Conservation (phyloP, 2,888 invertebrate genomes). For the Ischnus inquisitorius region DNA sequence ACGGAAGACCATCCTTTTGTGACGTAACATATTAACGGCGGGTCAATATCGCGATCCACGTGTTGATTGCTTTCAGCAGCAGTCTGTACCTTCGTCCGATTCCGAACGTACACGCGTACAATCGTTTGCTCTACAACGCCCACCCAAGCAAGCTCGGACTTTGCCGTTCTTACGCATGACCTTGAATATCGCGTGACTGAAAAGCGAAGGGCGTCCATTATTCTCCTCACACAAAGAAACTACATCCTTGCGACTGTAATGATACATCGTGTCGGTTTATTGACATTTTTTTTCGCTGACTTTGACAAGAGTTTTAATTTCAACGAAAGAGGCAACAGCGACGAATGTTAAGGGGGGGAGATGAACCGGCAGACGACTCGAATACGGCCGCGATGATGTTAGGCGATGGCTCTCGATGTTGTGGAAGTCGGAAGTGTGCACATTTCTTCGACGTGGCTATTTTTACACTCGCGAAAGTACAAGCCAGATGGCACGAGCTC, state of each 20-base stretch:
- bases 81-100: too few species aligned
- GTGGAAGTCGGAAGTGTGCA: conserved; percentile 12
- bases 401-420: background rate
- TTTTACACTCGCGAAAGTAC: conserved; percentile 22
- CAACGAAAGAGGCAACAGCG: background rate
- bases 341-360: background rate
- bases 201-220: too few species aligned
- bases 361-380: background rate
- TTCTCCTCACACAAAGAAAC: background rate
- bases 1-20: too few species aligned
- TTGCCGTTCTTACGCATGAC: too few species aligned
- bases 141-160: too few species aligned
- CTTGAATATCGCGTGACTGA: too few species aligned
- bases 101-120: too few species aligned
- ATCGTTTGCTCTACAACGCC: too few species aligned
- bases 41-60: background rate
- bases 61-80: background rate
- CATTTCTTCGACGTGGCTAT: conserved; percentile 34
- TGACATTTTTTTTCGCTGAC: too few species aligned
- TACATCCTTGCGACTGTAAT: background rate
- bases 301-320: background rate
- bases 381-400: background rate
- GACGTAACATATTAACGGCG: background rate
- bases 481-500: background rate
- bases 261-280: background rate